A percentile compares a stretch with the other conserved stretches of the same genome.
Conservation (phyloP, 2,113 vertebrate species). For the Indicator indicator region DNA sequence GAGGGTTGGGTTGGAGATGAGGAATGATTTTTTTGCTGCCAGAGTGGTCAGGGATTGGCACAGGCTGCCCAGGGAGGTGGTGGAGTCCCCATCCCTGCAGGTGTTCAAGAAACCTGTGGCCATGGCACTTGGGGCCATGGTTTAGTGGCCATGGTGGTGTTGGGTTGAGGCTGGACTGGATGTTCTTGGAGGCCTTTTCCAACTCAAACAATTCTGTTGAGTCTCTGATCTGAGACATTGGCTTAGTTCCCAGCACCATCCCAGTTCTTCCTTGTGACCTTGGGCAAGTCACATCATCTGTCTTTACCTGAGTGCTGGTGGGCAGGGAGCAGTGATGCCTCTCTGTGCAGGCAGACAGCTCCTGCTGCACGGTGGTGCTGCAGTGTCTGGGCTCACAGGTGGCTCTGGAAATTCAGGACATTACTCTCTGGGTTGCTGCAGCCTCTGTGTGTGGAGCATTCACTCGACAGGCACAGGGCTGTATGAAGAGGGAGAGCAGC, state of each 20-base stretch:
- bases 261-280: neutral
- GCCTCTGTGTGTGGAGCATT: neutral
- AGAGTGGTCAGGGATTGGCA: too few species aligned
- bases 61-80: too few species aligned
- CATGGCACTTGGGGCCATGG: too few species aligned
- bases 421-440: neutral
- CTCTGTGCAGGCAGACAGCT: neutral
- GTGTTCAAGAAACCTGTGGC: too few species aligned
- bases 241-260: neutral
- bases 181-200: too few species aligned
- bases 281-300: neutral
- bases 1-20: too few species aligned
- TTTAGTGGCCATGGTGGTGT: too few species aligned
- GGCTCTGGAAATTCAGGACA: neutral
- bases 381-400: slow-evolving; percentile 4
- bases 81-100: too few species aligned
- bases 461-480: neutral
- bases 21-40: too few species aligned
- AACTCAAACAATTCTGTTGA: too few species aligned
- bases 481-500: slow-evolving; percentile 1
- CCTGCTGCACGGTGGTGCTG: neutral
- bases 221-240: neutral
- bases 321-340: neutral
- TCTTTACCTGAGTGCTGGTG: neutral
- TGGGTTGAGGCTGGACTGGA: too few species aligned